Percentiles rank a stretch among this genome's conserved stretches.
Conservation (phyloP, 1,140 invertebrate species). For the Nymphalis io region DNA sequence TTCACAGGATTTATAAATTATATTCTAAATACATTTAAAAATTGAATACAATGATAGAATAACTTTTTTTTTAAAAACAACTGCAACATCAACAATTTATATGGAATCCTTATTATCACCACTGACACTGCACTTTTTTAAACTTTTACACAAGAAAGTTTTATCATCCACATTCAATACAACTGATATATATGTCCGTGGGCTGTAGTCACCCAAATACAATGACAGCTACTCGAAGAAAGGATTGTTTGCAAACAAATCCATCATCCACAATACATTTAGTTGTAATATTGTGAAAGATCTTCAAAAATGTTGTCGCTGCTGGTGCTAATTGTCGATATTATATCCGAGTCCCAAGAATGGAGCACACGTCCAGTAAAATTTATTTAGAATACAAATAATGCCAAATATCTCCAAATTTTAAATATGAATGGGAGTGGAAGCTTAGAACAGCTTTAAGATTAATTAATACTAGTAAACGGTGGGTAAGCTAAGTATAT, state of each 20-base stretch:
- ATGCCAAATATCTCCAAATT: conserved; percentile 12
- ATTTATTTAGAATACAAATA: conserved; percentile 10
- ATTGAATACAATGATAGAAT: conserved; percentile 8
- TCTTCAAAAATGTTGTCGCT: conserved; percentile 19
- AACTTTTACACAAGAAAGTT: conserved; percentile 18
- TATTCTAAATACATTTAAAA: conserved; percentile 15
- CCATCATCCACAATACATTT: conserved; percentile 14
- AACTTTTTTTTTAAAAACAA: neutral
- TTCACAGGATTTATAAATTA: conserved; percentile 34
- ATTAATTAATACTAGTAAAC: neutral
- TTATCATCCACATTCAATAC: conserved; percentile 19
- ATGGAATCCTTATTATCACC: conserved; percentile 26
- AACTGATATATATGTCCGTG: neutral
- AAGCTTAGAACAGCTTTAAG: neutral
- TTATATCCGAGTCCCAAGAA: conserved; percentile 25
- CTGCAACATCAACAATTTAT: conserved; percentile 8
- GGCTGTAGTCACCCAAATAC: neutral
- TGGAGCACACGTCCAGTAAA: conserved; percentile 18
- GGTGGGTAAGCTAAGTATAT: conserved; percentile 6
- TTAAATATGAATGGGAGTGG: conserved; percentile 15
- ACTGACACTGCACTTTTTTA: conserved; percentile 39
- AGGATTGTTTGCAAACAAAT: conserved; percentile 10
- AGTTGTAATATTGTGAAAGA: conserved; percentile 10
- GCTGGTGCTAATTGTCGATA: conserved; percentile 16
- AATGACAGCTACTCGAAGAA: conserved; percentile 24